These are phyloP conservation scores for Ricordea florida DNA, from an alignment of 92 coral and sea anemone species.

Conservation along the genomic window DNA sequence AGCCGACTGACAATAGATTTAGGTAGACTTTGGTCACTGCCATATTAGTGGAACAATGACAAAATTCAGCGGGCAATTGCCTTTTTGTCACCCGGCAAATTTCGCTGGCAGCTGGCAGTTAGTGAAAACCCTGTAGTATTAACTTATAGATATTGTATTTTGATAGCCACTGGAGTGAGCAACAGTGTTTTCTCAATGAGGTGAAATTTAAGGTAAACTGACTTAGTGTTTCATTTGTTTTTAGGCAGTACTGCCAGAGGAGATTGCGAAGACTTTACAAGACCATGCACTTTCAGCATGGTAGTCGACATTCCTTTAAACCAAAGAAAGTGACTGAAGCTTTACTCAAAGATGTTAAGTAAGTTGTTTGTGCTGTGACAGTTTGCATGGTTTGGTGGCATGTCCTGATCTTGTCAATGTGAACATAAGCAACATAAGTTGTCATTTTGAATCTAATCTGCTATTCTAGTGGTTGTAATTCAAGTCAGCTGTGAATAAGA, in stretches of 20 bases:
- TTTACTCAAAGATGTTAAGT: constrained; percentile 93
- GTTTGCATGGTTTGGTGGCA: no score
- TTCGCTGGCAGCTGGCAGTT: no score
- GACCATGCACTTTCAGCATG: constrained; percentile 95
- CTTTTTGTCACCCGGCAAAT: no score
- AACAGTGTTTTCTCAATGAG: no score
- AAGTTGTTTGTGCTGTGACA: constrained; percentile 1
- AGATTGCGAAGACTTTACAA: constrained; percentile 91
- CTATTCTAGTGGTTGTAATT: neutral
- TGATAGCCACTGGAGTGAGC: neutral
- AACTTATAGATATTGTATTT: neutral
- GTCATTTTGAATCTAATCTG: neutral
- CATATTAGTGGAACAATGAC: no score
- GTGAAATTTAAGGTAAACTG: no score
- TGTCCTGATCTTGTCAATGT: no score
- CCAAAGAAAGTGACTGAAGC: constrained; percentile 87
- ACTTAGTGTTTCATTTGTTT: neutral
- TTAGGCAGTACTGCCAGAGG: constrained; percentile 94
- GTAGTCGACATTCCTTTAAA: constrained; percentile 84
- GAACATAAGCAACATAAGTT: no score
- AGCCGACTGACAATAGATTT: no score
- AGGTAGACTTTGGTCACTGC: no score
- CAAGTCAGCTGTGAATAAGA: neutral
- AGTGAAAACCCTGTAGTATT: neutral
- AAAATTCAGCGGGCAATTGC: no score